phyloP scores from a whole-genome alignment of 2,797 vertebrate genomes.

The Pseudotriccus pelzelni region DNA sequence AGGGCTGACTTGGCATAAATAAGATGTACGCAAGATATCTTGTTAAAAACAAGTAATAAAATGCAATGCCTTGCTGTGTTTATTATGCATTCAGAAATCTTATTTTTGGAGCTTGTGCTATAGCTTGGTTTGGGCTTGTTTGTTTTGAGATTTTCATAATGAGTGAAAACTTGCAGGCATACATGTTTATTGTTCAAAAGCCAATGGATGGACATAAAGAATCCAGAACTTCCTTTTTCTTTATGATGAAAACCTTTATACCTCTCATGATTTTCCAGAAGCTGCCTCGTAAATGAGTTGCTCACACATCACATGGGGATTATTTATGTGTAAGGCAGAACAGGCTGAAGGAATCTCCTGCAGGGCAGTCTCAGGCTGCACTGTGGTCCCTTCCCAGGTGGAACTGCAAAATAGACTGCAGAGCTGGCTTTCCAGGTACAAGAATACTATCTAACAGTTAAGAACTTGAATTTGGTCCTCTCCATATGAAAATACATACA shows the following conservation, averaged over 20 bases:
- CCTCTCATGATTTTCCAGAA: not conserved
- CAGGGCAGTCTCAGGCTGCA: not conserved
- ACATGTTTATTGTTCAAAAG: not conserved
- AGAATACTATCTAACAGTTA: not conserved
- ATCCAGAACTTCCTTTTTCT: not conserved
- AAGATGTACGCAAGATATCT: not conserved
- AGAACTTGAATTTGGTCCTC: not conserved
- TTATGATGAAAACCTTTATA: not conserved
- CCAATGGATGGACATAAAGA: not conserved
- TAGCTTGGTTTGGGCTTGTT: not conserved
- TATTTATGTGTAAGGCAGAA: not conserved
- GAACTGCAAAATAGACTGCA: not conserved
- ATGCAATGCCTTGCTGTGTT: not conserved
- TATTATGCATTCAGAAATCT: not conserved
- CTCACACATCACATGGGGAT: not conserved
- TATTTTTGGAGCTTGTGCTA: not conserved
- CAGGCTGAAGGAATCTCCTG: not conserved
- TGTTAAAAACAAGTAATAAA: not conserved
- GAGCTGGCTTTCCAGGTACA: not conserved
- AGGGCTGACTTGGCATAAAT: not conserved
- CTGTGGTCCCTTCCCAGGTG: not conserved
- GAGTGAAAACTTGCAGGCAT: not conserved
- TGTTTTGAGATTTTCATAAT: rapidly evolving
- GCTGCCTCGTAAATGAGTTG: not conserved
- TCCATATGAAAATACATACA: not conserved